phyloP scores from a whole-genome alignment of 1,140 invertebrate genomes.

The Magallana angulata region DNA sequence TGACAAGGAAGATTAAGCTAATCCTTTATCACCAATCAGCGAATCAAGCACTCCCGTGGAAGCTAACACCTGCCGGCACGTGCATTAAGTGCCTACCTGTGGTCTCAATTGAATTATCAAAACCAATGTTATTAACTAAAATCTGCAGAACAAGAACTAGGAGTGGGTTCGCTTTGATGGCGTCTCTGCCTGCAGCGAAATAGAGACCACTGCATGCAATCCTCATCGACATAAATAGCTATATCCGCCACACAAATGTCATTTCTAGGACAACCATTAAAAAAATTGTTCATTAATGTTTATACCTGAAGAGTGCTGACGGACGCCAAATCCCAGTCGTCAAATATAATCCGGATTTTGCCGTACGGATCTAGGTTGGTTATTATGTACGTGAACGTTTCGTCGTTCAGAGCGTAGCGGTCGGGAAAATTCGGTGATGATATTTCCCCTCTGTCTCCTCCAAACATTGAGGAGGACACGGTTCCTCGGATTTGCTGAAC shows the following conservation, averaged over 20 bases:
- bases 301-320: slow-evolving; percentile 72
- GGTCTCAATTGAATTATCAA: not conserved
- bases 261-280: not conserved
- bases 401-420: slow-evolving; percentile 74
- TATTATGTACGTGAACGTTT: slow-evolving; percentile 74
- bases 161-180: slow-evolving; percentile 17
- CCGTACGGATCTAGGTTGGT: slow-evolving; percentile 75
- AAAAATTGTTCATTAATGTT: not conserved
- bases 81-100: slow-evolving; percentile 5
- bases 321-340: slow-evolving; percentile 75
- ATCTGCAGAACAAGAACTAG: not conserved
- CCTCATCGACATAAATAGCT: not conserved
- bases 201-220: not conserved
- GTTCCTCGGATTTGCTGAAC: slow-evolving; percentile 64
- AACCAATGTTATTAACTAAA: not conserved
- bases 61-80: slow-evolving; percentile 10
- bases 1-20: slow-evolving; percentile 14
- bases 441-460: slow-evolving; percentile 64
- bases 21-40: not conserved
- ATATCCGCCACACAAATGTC: not conserved
- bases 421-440: slow-evolving; percentile 74
- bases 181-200: not conserved
- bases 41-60: not conserved
- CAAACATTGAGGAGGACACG: slow-evolving; percentile 62
- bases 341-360: slow-evolving; percentile 70